phyloP scores from a whole-genome alignment of 35 echinoderm and acorn worm species.

The Acanthaster planci region DNA sequence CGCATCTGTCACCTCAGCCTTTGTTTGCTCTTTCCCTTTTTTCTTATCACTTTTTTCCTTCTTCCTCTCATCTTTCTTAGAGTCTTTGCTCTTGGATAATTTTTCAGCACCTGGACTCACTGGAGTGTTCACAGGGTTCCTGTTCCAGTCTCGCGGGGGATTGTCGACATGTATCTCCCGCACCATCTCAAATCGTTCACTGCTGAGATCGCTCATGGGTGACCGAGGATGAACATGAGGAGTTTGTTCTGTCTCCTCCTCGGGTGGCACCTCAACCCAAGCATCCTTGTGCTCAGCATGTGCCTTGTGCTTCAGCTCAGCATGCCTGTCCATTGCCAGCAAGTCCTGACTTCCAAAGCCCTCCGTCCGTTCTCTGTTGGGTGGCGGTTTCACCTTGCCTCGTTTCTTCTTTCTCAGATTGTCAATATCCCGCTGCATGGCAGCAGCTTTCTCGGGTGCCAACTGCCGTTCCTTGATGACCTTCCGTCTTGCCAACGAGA shows the following conservation, averaged over 20 bases:
- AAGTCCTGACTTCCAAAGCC: conserved; percentile 8
- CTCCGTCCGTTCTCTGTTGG: background rate
- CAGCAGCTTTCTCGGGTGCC: conserved; percentile 59
- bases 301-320: background rate
- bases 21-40: background rate
- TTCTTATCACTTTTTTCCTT: conserved; percentile 47
- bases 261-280: background rate
- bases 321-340: background rate
- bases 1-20: background rate
- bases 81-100: conserved; percentile 13
- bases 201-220: conserved; percentile 7
- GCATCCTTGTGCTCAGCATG: background rate
- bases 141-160: conserved; percentile 14
- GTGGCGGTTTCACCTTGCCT: conserved; percentile 24
- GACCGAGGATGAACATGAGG: background rate
- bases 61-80: conserved; percentile 52
- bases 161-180: conserved; percentile 5
- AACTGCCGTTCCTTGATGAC: conserved; percentile 74
- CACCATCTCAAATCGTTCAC: background rate
- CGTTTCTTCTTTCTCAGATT: conserved; percentile 45
- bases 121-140: background rate
- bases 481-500: conserved; percentile 70
- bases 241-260: background rate
- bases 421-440: conserved; percentile 76
- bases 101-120: background rate